Evolutionary conservation across 2,888 invertebrate species (phyloP).

Genomic region (Trissonchulus latispiculum): DNA sequence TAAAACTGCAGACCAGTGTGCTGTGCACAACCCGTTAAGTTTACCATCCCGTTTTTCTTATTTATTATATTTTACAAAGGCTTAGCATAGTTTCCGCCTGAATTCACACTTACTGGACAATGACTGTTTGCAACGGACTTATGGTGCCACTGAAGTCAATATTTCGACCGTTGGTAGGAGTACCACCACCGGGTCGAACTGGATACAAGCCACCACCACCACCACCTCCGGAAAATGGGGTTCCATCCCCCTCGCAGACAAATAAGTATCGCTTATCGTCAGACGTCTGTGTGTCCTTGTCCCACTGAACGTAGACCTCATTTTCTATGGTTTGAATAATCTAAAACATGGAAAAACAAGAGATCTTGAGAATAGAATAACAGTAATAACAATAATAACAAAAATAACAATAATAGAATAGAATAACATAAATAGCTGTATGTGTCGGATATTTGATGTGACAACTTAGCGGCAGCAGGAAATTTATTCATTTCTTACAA

Average conservation of each 20-base stretch:
- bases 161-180: background rate
- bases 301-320: constrained; percentile 42
- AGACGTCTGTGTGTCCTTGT: constrained; percentile 38
- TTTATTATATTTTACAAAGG: too few relatives aligned
- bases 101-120: constrained; percentile 24
- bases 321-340: constrained; percentile 39
- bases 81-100: too few relatives aligned
- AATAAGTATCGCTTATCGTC: constrained; percentile 39
- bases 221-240: background rate
- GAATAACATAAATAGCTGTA: too few relatives aligned
- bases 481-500: too few relatives aligned
- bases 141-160: constrained; percentile 19
- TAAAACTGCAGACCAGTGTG: too few relatives aligned
- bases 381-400: too few relatives aligned
- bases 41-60: too few relatives aligned
- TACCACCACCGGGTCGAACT: constrained; percentile 5
- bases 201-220: background rate
- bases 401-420: too few relatives aligned
- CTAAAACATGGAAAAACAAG: constrained; percentile 32
- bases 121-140: constrained; percentile 20
- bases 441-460: too few relatives aligned
- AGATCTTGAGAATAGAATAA: too few relatives aligned
- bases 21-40: too few relatives aligned
- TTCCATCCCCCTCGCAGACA: constrained; percentile 32
- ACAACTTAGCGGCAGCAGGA: too few relatives aligned